These are phyloP conservation scores for Rhizoglyphus robini DNA, from an alignment of 1,140 invertebrate genomes.

Conservation along the genomic window DNA sequence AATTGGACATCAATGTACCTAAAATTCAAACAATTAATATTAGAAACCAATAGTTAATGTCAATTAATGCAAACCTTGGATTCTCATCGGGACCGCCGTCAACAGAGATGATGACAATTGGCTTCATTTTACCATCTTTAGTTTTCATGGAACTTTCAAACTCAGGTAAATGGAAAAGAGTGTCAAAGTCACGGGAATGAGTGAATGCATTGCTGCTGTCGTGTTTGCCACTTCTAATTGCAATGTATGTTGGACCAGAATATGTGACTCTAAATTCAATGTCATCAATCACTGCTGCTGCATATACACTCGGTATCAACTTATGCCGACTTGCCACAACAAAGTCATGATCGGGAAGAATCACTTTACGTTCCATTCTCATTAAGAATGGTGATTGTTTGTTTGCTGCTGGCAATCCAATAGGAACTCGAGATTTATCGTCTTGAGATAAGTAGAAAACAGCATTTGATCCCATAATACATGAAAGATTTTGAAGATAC, in stretches of 20 bases:
- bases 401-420: constrained; percentile 35
- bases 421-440: constrained; percentile 35
- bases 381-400: constrained; percentile 34
- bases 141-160: neutral
- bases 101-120: neutral
- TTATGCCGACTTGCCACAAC: constrained; percentile 33
- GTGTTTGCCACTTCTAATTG: neutral
- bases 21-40: too few relatives aligned
- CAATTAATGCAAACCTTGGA: neutral
- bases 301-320: constrained; percentile 32
- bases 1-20: too few relatives aligned
- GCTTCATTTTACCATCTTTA: neutral
- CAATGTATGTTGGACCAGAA: constrained; percentile 6
- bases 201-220: neutral
- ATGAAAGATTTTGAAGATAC: constrained; percentile 25
- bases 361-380: constrained; percentile 34
- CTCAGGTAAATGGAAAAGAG: neutral
- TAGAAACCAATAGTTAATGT: neutral
- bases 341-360: constrained; percentile 37
- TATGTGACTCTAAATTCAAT: constrained; percentile 31
- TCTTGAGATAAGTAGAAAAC: constrained; percentile 31
- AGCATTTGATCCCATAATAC: constrained; percentile 26
- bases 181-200: neutral
- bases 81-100: constrained; percentile 12
- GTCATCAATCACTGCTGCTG: constrained; percentile 29